These are phyloP conservation scores for Heloderma charlesbogerti DNA, from an alignment of 2,113 vertebrate species.

Conservation along the genomic window DNA sequence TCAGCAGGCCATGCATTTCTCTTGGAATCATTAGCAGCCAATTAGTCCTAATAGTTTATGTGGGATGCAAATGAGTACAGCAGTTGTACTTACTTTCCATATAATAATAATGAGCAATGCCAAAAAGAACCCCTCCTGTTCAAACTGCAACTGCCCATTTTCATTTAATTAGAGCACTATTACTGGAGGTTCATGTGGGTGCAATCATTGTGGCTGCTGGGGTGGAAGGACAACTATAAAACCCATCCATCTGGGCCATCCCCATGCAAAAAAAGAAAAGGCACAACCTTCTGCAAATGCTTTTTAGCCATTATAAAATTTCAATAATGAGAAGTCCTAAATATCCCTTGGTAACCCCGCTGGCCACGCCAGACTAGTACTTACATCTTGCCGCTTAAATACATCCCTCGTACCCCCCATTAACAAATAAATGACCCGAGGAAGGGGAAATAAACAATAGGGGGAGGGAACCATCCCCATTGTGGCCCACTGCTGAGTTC, in stretches of 20 bases:
- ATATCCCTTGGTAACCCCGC: background rate
- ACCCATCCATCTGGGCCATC: too few relatives aligned
- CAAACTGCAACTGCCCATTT: background rate
- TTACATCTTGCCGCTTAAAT: background rate
- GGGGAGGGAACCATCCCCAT: too few relatives aligned
- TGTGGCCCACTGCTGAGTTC: too few relatives aligned
- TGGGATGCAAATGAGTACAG: background rate
- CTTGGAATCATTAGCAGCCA: slow-evolving; percentile 7
- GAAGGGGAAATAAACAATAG: background rate
- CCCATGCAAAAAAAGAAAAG: too few relatives aligned
- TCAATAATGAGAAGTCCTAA: background rate
- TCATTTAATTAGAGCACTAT: slow-evolving; percentile 2
- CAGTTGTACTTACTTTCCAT: background rate
- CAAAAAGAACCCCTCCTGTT: background rate
- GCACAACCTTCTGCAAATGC: background rate
- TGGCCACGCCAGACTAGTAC: background rate
- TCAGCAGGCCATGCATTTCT: slow-evolving; percentile 8
- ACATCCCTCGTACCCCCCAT: background rate
- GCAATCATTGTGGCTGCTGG: background rate
- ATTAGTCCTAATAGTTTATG: slow-evolving; percentile 22
- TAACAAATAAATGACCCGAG: background rate
- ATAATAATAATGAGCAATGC: background rate
- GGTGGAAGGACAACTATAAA: background rate
- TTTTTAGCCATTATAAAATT: background rate
- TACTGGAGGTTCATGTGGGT: background rate